These are phyloP conservation scores for Aratinga solstitialis DNA, from an alignment of 2,797 vertebrate species.

Conservation along the genomic window DNA sequence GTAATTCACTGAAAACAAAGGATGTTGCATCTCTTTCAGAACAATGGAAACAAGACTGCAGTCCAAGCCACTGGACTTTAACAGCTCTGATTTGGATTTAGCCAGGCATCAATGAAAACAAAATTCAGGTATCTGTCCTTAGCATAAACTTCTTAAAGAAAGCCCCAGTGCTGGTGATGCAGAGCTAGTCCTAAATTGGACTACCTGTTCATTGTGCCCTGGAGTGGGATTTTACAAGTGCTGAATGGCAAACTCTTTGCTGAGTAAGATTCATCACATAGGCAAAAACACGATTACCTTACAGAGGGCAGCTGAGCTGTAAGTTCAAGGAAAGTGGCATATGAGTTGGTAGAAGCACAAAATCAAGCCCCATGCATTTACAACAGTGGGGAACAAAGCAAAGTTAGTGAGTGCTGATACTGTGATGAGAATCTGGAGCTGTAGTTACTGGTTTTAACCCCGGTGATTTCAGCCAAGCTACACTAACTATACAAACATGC, in stretches of 20 bases:
- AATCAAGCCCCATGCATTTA: neutral
- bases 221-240: neutral
- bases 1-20: neutral
- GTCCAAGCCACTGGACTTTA: neutral
- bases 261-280: neutral
- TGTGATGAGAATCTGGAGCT: neutral
- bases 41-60: neutral
- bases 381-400: neutral
- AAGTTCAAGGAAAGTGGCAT: neutral
- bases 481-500: neutral
- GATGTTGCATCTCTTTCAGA: neutral
- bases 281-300: neutral
- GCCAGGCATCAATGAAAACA: neutral
- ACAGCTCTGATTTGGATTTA: neutral
- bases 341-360: neutral
- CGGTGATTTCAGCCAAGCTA: neutral
- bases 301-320: neutral
- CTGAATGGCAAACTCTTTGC: neutral
- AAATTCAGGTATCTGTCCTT: neutral
- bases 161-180: neutral
- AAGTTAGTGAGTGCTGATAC: neutral
- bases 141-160: neutral
- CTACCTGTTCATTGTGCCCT: neutral
- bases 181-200: neutral
- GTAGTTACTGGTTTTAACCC: neutral